Conservation (phyloP, 2,888 invertebrate species). For the Thymelicus sylvestris region DNA sequence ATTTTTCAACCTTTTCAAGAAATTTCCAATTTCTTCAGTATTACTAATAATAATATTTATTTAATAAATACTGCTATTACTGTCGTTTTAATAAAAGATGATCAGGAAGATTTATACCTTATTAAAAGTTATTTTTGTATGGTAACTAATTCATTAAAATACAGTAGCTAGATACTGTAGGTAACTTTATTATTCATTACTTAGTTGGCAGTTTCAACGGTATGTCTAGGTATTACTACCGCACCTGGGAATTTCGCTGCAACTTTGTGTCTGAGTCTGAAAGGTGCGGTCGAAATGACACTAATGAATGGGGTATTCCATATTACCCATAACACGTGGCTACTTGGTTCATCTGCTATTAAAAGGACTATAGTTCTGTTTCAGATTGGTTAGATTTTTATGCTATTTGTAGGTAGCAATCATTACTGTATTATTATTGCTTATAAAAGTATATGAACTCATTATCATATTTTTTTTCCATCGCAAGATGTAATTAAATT, state of each 20-base stretch:
- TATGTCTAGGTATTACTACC: background rate
- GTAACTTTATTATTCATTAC: background rate
- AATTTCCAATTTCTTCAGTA: no score
- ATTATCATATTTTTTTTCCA: no score
- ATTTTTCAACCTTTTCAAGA: no score
- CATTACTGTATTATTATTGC: no score
- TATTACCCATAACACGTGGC: background rate
- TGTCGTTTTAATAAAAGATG: no score
- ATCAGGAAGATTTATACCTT: no score
- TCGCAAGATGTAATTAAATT: no score
- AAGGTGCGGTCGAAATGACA: background rate
- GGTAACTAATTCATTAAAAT: background rate
- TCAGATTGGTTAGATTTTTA: background rate
- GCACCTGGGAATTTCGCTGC: background rate
- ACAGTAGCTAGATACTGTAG: background rate
- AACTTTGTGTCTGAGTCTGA: constrained; percentile 1
- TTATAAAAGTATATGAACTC: no score
- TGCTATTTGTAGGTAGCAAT: no score
- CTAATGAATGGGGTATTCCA: background rate
- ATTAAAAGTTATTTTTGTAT: no score
- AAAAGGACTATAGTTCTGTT: background rate
- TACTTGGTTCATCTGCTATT: background rate
- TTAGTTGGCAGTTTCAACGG: background rate
- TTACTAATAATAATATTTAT: no score
- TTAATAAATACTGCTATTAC: no score